A percentile compares a stretch with the other conserved stretches of the same genome.
phyloP scores from a whole-genome alignment of 2,888 invertebrate genomes.

The Dinocampus coccinellae region DNA sequence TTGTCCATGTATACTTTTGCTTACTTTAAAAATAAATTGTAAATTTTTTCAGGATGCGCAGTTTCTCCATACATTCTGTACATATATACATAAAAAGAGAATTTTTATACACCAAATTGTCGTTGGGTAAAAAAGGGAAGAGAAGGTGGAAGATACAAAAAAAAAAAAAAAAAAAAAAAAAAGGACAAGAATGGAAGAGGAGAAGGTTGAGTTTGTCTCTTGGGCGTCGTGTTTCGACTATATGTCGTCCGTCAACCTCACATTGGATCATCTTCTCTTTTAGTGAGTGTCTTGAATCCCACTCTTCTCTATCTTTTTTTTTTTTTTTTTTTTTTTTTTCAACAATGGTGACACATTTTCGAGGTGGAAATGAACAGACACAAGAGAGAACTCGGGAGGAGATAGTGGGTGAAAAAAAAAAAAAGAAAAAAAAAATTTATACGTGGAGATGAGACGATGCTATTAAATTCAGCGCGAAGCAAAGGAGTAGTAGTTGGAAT shows the following conservation, averaged over 20 bases:
- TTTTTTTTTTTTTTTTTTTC: neutral
- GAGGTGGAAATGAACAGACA: neutral
- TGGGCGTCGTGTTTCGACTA: constrained; percentile 44
- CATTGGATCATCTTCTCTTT: neutral
- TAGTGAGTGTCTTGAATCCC: neutral
- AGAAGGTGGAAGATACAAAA: neutral
- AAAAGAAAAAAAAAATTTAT: neutral
- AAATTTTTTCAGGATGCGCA: neutral
- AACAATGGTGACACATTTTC: neutral
- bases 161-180: neutral
- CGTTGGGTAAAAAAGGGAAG: neutral
- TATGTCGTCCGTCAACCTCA: neutral
- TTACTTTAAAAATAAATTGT: constrained; percentile 1
- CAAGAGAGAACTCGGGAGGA: neutral
- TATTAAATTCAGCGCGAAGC: constrained; percentile 36
- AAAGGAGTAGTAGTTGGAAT: constrained; percentile 1
- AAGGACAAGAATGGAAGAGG: neutral
- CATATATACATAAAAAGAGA: neutral
- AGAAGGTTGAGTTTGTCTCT: constrained; percentile 39
- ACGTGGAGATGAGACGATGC: constrained; percentile 26
- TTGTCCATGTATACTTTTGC: constrained; percentile 3
- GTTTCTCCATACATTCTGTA: neutral
- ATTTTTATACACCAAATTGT: neutral
- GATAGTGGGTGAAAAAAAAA: neutral
- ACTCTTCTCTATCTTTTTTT: neutral